Percentiles rank a stretch among this genome's conserved stretches.
These are phyloP conservation scores for Ommatoiulus sabulosus DNA, from an alignment of 2,888 invertebrate species.

Conservation along the genomic window DNA sequence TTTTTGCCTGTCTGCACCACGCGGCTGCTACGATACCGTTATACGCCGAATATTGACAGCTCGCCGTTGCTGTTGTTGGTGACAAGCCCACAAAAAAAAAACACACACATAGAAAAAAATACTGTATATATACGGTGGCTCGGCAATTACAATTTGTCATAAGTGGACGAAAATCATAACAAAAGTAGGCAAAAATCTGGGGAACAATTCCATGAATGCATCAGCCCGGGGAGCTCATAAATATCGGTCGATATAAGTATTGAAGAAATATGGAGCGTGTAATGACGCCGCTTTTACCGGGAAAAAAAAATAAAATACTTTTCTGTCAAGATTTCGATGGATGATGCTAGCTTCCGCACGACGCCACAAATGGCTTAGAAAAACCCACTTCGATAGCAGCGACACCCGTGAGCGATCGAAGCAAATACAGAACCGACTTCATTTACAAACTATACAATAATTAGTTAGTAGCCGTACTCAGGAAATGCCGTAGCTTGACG, in stretches of 20 bases:
- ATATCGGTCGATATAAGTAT: background rate
- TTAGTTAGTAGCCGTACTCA: too few species aligned
- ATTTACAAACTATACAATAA: background rate
- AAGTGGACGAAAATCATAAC: conserved; percentile 43
- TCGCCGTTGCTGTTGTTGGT: conserved; percentile 45
- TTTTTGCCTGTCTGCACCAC: conserved; percentile 47
- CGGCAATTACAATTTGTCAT: conserved; percentile 46
- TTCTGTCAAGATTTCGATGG: conserved; percentile 9
- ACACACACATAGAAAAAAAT: background rate
- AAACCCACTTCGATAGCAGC: background rate
- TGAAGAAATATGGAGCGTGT: conserved; percentile 24
- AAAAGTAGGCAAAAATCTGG: conserved; percentile 40
- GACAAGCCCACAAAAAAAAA: conserved; percentile 29
- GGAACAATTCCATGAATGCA: conserved; percentile 40
- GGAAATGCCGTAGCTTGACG: too few species aligned
- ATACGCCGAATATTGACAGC: background rate
- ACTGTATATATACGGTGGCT: too few species aligned
- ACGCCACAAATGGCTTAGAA: background rate
- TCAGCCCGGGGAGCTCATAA: background rate
- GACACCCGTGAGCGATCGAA: background rate
- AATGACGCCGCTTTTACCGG: background rate
- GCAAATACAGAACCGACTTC: too few species aligned
- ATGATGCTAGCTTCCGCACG: background rate
- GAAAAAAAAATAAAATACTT: background rate
- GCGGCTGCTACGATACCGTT: background rate